A percentile compares a stretch with the other conserved stretches of the same genome.
Evolutionary conservation across 2,888 invertebrate species (phyloP).

Genomic region (Dolichopus griseipennis): DNA sequence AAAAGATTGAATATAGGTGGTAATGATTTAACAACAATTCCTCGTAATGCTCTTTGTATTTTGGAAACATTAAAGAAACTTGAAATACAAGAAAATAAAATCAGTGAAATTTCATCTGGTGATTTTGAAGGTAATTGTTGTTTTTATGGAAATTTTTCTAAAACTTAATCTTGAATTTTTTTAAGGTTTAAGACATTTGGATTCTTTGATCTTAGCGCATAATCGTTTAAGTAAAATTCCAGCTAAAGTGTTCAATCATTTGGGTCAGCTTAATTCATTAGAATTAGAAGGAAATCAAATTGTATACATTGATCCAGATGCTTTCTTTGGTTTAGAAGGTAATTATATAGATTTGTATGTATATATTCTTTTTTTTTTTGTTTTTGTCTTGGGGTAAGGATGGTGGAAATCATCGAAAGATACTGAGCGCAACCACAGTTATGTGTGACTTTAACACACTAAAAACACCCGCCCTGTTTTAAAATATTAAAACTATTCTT

Average conservation of each 20-base stretch:
- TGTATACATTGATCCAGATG: conserved; percentile 68
- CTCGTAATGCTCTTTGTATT: conserved; percentile 70
- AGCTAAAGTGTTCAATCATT: conserved; percentile 71
- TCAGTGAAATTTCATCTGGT: conserved; percentile 65
- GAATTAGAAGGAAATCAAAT: conserved; percentile 84
- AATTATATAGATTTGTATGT: conserved; percentile 28
- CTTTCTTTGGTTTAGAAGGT: conserved; percentile 85
- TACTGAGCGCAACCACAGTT: too few relatives aligned
- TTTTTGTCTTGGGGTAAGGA: too few relatives aligned
- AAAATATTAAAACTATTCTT: too few relatives aligned
- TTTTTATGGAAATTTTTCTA: not conserved
- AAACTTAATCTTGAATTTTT: not conserved
- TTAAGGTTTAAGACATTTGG: conserved; percentile 67
- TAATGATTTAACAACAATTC: conserved; percentile 67
- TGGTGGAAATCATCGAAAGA: too few relatives aligned
- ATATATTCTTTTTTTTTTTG: not conserved
- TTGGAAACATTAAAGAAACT: conserved; percentile 74
- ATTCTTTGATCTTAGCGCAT: conserved; percentile 76
- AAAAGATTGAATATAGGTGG: conserved; percentile 79
- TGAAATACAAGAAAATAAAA: conserved; percentile 80
- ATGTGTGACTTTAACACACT: too few relatives aligned
- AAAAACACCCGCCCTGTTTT: too few relatives aligned
- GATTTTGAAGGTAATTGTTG: conserved; percentile 66
- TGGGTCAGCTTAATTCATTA: conserved; percentile 72
- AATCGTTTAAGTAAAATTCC: conserved; percentile 74